phyloP scores from a whole-genome alignment of 1,140 invertebrate species.

The Venustaconcha ellipsiformis region DNA sequence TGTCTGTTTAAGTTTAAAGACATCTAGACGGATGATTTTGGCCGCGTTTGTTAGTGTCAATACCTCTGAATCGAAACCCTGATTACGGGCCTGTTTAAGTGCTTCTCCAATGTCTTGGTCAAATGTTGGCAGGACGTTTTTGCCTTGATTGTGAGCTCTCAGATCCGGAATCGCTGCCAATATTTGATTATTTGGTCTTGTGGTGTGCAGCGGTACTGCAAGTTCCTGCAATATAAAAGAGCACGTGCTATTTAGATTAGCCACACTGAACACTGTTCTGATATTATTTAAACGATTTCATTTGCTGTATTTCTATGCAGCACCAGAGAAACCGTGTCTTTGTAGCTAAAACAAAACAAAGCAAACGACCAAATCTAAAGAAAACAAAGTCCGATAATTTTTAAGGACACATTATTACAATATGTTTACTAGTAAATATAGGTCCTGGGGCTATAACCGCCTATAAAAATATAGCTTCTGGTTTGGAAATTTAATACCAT shows the following conservation, averaged over 20 bases:
- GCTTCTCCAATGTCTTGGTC: neutral
- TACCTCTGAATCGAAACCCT: neutral
- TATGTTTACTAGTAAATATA: no score
- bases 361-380: no score
- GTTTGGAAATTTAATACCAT: no score
- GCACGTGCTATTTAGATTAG: neutral
- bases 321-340: no score
- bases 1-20: neutral
- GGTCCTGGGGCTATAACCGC: no score
- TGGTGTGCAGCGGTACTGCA: constrained; percentile 1
- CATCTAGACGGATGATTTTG: neutral
- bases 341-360: no score
- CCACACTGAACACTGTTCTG: no score
- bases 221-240: neutral
- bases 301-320: no score
- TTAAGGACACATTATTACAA: no score
- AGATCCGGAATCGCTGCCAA: neutral
- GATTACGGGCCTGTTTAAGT: neutral
- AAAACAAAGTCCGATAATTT: no score
- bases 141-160: neutral
- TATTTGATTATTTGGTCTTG: neutral
- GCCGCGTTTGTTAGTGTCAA: neutral
- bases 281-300: no score
- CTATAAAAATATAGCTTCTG: no score
- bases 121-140: neutral